Base-by-base conservation (phyloP, 2,888 invertebrate genomes). In the Stenoptilia bipunctidactyla region DNA sequence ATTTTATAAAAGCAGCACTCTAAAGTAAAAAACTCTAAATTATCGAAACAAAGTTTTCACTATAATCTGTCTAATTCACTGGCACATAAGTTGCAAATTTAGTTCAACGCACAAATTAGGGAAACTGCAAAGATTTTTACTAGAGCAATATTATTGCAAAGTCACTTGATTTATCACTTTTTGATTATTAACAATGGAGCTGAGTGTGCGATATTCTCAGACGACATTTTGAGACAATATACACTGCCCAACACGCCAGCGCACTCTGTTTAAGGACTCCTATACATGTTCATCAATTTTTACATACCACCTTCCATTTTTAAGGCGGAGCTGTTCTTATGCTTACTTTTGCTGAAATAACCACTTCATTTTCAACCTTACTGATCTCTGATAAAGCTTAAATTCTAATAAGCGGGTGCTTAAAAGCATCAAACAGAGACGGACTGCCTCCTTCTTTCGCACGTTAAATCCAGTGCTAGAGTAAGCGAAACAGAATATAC, bases 301-400 rank as follows among this genome's bases (percentile, higher is more conserved):
- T 83, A 83, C 82, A 83, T 82, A 80, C 83, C 82, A 83, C 82
- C 83, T 83, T 82, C 83, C 82, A 83, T 82, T 83, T 83, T 83
- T 83, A 80, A 83, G 83, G 83, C 80, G 83, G 83, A 79, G 82
- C 79, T 82, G 76, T 70, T 74, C 66, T 76, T 76, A 65, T 59
- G 55, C 64, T 58, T 60, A 63, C 70, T 65, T 61, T 58, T 53
- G 54, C 47, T 43, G 38, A 43, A 44, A 0, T 0, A 1, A 1
- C 27, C 44, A 51, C 27, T 4, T n/a, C n/a, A 61, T 52, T 45
- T 15, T 41, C 5, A 43, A 59, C 57, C 45, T 40, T 64, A 0
- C 0, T 0, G 0, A 1, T 0, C 0, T 0, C 0, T 2, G 3
- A 20, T 48, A 67, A 46, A 51, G 44, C 20, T 44, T n/a, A 50